Percentiles rank a stretch among this genome's conserved stretches.
These are phyloP conservation scores for Catamblyrhynchus diadema DNA, from an alignment of 2,797 vertebrate species.

Conservation along the genomic window DNA sequence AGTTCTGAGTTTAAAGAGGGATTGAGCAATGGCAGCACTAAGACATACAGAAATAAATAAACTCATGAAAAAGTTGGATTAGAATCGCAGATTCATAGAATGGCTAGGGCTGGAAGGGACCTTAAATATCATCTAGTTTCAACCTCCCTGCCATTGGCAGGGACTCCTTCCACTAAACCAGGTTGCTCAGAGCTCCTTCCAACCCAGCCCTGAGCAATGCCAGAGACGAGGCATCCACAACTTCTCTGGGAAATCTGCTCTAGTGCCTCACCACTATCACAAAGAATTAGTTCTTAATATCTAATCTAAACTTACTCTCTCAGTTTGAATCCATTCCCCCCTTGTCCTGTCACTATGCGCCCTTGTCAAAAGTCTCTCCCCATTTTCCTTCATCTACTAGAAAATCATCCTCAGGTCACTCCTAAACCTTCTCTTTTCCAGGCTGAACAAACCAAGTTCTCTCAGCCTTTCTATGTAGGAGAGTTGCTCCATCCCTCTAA, in stretches of 20 bases:
- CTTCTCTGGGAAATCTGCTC: background rate
- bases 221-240: background rate
- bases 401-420: background rate
- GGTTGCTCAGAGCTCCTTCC: background rate
- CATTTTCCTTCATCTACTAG: background rate
- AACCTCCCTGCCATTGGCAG: background rate
- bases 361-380: background rate
- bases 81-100: background rate
- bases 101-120: background rate
- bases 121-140: background rate
- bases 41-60: background rate
- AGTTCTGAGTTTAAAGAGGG: background rate
- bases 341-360: background rate
- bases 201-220: background rate
- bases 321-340: background rate
- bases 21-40: background rate
- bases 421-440: background rate
- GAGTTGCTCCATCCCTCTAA: background rate
- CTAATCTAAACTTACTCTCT: background rate
- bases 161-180: background rate
- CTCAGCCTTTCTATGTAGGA: background rate
- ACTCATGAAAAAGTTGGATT: background rate
- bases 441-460: background rate
- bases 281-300: background rate
- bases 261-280: background rate